phyloP scores from a whole-genome alignment of 2,113 vertebrate species.

The Pangasianodon hypophthalmus region DNA sequence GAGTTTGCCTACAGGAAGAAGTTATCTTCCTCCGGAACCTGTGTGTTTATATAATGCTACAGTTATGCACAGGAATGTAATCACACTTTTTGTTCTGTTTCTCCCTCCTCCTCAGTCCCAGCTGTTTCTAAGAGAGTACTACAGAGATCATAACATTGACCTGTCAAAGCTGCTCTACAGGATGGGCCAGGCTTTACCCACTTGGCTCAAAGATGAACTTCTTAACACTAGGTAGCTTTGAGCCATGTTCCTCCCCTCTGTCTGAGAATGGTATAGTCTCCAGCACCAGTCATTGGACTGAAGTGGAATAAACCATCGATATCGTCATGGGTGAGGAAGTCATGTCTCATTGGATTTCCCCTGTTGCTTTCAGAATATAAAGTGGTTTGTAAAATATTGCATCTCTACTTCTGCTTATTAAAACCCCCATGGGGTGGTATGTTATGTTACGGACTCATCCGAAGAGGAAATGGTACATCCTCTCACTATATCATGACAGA shows the following conservation, averaged over 20 bases:
- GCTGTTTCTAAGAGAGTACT: slow-evolving; percentile 90
- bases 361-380: not conserved
- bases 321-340: not conserved
- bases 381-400: not conserved
- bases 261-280: not conserved
- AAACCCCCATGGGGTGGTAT: slow-evolving; percentile 38
- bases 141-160: slow-evolving; percentile 93
- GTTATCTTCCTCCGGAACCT: not conserved
- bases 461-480: not conserved
- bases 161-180: slow-evolving; percentile 96
- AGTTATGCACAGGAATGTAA: slow-evolving; percentile 9
- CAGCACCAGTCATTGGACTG: no score
- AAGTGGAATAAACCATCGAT: not conserved
- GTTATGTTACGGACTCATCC: not conserved
- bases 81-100: slow-evolving; percentile 16
- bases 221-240: slow-evolving; percentile 92
- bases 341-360: not conserved
- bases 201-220: slow-evolving; percentile 93
- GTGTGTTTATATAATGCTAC: not conserved
- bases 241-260: not conserved
- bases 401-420: slow-evolving; percentile 23
- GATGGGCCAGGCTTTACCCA: slow-evolving; percentile 91
- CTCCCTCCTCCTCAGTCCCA: slow-evolving; percentile 77
- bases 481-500: not conserved
- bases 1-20: not conserved